Evolutionary conservation across 2,797 vertebrate genomes (phyloP), one percentile per base, ranked within the genome.

Genomic region (Acestrorhynchus altus): DNA sequence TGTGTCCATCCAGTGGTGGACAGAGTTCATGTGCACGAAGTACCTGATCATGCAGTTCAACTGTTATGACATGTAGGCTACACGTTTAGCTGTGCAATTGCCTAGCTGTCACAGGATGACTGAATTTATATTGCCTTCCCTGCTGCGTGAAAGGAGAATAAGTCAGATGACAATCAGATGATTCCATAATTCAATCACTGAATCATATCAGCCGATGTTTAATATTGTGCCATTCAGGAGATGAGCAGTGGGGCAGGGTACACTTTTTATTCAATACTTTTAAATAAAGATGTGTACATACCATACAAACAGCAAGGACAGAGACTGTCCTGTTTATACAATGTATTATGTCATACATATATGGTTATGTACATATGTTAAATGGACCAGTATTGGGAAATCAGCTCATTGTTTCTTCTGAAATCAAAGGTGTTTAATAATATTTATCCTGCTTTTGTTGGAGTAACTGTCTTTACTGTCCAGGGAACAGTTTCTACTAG

Each of bases 151-250:
- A 56, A 22, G 2, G 20, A 8, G 51, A 54, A 22, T 22, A 8
- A 56, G 52, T 24, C 9, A 1, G 22, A 11, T 56, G 22, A 56
- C 52, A 28, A 78, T 42, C n/a, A 56, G 59, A 72, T 78, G 47
- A 72, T 39, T 31, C 60, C 35, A n/a, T 78, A 60, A 76, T 35
- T 35, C 31, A 6, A 35, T 2, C 31, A 35, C 2, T 35, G 31
- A 35, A 35, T 35, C 31, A 35, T 42, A 18, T 39, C 39, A 11
- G 39, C 0, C 49, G 22, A 60, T 16, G 10, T 51, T 26, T 70
- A 68, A 39, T 76, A 77, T 72, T 65, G 59, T 51, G 52, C 44
- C 39, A 68, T 77, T 82, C 42, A 65, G 72, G 59, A 20, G 11
- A 28, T 42, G 28, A 74, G 24, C 44, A 64, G 47, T 67, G 61